Conservation (phyloP, 2,888 invertebrate genomes). For the Hypomecis atomaria region DNA sequence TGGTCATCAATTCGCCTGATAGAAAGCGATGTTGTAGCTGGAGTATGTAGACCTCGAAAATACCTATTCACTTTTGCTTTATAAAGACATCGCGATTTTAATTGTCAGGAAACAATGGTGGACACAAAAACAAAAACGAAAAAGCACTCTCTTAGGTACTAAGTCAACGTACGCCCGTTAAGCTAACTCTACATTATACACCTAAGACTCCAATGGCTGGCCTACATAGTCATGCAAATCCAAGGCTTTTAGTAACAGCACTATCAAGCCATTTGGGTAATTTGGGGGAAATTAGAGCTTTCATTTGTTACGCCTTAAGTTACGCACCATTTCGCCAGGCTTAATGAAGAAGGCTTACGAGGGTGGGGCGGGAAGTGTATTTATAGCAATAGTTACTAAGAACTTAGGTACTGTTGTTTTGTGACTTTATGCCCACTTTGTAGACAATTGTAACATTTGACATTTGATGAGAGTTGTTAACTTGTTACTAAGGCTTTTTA, state of each 20-base stretch:
- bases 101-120: no score
- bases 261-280: slow-evolving; percentile 49
- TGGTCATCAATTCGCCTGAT: no score
- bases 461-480: no score
- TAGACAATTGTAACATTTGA: no score
- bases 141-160: slow-evolving; percentile 15
- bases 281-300: slow-evolving; percentile 50
- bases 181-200: slow-evolving; percentile 29
- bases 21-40: no score
- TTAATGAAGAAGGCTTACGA: slow-evolving; percentile 39
- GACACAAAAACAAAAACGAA: no score
- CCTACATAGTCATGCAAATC: slow-evolving; percentile 60
- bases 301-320: slow-evolving; percentile 31
- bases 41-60: no score
- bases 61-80: no score
- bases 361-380: slow-evolving; percentile 31
- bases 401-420: slow-evolving; percentile 5
- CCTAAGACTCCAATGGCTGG: slow-evolving; percentile 56
- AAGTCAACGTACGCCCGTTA: slow-evolving; percentile 20
- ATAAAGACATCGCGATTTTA: no score
- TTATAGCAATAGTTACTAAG: slow-evolving; percentile 16
- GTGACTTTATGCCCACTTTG: background rate
- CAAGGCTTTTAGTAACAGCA: slow-evolving; percentile 53
- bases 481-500: no score
- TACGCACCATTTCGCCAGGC: slow-evolving; percentile 28